Base-by-base conservation (phyloP, 2,888 invertebrate species). In the Caenorhabditis zanzibari region DNA sequence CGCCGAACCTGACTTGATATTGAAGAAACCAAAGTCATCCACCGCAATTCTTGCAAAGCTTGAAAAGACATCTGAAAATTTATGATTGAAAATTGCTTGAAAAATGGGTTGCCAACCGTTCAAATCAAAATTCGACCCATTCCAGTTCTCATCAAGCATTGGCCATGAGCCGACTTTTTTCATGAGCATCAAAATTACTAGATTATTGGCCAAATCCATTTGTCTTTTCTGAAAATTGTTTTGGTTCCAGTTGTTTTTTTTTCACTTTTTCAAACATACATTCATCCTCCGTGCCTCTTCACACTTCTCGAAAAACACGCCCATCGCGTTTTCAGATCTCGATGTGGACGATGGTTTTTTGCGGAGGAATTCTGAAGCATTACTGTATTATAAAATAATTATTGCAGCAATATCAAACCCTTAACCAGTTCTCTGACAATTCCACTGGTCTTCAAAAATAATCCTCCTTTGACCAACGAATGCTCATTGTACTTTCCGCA, bases 101-200 rank as follows among this genome's bases (percentile, higher is more conserved):
- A 38, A 38, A 6, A 32, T 32, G 10, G 10, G 6, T 47, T 47
- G 5, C n/a, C 16, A 6, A 59, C 59, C 35, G 19, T 59, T 59
- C n/a, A 59, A 59, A n/a, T 59, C 35, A 35, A 59, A 59, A 12
- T 59, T 14, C 3, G 59, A 59, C 10, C 26, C 64, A 47, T 64
- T 26, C 64, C 64, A 64, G 26, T 26, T 47, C 26, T 16, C 1
- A 6, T 44, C 28, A 1, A 28, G 2, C 6, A 47, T 26, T 26
- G 64, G 64, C 44, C 44, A 44, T 7, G 26, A 7, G 0, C 64
- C 64, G 3, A 64, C 1, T n/a, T 26, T 24, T 9, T 7, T 6
- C 6, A 38, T 38, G 6, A 38, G 7, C 10, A 10, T 6, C 6
- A 38, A 12, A 6, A 38, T 38, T 38, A 10, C 38, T 38, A 2